Percentiles rank a stretch among this genome's conserved stretches.
Conservation (phyloP, 2,888 invertebrate genomes). For the Carabus problematicus region DNA sequence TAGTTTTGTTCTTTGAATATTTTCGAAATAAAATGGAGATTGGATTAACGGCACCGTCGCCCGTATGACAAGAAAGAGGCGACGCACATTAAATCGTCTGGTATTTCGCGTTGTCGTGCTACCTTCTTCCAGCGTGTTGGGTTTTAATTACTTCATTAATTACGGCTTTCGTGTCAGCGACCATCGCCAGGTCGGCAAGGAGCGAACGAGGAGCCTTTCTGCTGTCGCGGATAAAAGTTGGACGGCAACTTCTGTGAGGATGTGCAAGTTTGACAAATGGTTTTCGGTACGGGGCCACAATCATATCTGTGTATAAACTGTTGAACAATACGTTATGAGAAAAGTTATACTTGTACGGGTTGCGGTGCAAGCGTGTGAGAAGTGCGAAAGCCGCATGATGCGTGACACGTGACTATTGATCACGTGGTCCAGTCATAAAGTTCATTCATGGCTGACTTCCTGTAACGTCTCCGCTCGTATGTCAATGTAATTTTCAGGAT, state of each 20-base stretch:
- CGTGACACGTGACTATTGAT: constrained; percentile 16
- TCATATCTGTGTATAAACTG: background rate
- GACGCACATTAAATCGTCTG: constrained; percentile 15
- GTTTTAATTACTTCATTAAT: constrained; percentile 30
- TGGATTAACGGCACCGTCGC: no score
- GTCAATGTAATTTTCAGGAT: background rate
- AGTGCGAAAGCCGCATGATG: background rate
- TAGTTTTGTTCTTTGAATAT: no score
- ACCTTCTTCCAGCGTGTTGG: constrained; percentile 18
- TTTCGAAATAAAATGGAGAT: no score
- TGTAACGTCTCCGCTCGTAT: background rate
- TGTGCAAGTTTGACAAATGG: constrained; percentile 13
- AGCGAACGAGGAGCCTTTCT: constrained; percentile 1
- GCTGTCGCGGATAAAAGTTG: constrained; percentile 8
- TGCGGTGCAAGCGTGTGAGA: background rate
- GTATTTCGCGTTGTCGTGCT: constrained; percentile 2
- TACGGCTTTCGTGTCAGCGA: constrained; percentile 7
- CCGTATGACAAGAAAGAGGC: no score
- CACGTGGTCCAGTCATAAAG: constrained; percentile 15
- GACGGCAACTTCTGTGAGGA: constrained; percentile 3
- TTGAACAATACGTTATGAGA: constrained; percentile 15
- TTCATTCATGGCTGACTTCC: constrained; percentile 10
- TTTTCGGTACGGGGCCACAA: background rate
- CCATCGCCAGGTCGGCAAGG: constrained; percentile 3
- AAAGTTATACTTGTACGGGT: background rate